Evolutionary conservation across 1,140 invertebrate species (phyloP).

Genomic region (Pantala flavescens): DNA sequence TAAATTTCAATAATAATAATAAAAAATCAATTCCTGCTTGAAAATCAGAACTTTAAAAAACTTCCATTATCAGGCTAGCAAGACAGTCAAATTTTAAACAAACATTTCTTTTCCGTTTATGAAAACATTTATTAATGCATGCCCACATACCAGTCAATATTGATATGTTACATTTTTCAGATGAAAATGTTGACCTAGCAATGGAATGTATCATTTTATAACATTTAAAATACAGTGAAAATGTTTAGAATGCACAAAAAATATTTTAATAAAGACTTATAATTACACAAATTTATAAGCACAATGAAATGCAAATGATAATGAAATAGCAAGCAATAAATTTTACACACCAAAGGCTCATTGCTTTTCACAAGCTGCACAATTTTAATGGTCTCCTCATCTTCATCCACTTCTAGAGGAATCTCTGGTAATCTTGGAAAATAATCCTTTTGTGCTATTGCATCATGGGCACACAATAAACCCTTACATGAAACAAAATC

Average conservation of each 20-base stretch:
- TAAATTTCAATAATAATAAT: conserved; percentile 7
- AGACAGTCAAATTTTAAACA: conserved; percentile 10
- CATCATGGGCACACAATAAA: conserved; percentile 83
- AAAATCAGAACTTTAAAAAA: not conserved
- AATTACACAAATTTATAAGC: conserved; percentile 13
- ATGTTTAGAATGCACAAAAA: conserved; percentile 15
- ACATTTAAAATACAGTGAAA: conserved; percentile 11
- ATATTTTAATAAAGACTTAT: conserved; percentile 1
- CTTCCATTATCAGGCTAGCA: not conserved
- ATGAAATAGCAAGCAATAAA: conserved; percentile 14
- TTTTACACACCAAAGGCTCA: conserved; percentile 79
- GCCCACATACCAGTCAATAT: conserved; percentile 1
- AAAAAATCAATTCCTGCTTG: not conserved
- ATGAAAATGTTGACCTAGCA: conserved; percentile 2
- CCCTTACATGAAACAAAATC: conserved; percentile 45
- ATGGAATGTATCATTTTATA: conserved; percentile 11
- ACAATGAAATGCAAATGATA: not conserved
- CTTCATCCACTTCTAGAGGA: conserved; percentile 77
- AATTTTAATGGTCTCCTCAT: conserved; percentile 93
- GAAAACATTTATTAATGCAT: conserved; percentile 5
- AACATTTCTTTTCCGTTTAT: conserved; percentile 5
- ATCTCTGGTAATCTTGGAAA: conserved; percentile 81
- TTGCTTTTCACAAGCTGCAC: conserved; percentile 94
- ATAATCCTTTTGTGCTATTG: conserved; percentile 90
- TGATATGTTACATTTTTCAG: not conserved